phyloP scores from a whole-genome alignment of 2,113 vertebrate genomes.

The Clupea harengus region DNA sequence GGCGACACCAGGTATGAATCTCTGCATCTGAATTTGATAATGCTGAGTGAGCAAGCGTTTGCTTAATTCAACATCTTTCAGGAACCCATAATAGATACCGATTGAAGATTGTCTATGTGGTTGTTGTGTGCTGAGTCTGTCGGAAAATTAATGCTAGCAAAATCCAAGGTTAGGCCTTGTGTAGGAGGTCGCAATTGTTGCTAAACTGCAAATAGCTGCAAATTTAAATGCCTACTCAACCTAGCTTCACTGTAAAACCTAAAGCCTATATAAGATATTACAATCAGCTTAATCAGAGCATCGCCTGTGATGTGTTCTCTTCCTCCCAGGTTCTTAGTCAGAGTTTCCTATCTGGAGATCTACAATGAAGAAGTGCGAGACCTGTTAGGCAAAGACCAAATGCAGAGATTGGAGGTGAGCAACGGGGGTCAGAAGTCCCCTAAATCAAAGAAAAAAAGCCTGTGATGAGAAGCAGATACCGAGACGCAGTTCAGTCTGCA shows the following conservation, averaged over 20 bases:
- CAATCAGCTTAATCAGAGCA: background rate
- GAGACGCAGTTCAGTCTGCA: background rate
- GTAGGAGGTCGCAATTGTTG: background rate
- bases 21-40: background rate
- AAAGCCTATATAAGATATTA: too few relatives aligned
- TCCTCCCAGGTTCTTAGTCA: slow-evolving; percentile 86
- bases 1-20: slow-evolving; percentile 88
- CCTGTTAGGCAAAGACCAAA: slow-evolving; percentile 93
- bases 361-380: slow-evolving; percentile 98
- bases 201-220: background rate
- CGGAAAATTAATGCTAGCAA: background rate
- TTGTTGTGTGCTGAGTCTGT: background rate
- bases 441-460: background rate
- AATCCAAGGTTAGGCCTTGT: background rate
- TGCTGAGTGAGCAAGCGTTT: background rate
- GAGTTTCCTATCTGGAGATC: slow-evolving; percentile 97
- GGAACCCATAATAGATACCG: background rate
- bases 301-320: background rate
- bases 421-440: background rate
- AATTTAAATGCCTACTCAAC: background rate
- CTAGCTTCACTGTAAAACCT: too few relatives aligned
- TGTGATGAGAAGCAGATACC: background rate
- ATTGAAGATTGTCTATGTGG: background rate
- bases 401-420: slow-evolving; percentile 91
- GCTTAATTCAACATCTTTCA: background rate